Conservation (phyloP, 1,140 invertebrate species). For the Ceratosolen fusciceps region DNA sequence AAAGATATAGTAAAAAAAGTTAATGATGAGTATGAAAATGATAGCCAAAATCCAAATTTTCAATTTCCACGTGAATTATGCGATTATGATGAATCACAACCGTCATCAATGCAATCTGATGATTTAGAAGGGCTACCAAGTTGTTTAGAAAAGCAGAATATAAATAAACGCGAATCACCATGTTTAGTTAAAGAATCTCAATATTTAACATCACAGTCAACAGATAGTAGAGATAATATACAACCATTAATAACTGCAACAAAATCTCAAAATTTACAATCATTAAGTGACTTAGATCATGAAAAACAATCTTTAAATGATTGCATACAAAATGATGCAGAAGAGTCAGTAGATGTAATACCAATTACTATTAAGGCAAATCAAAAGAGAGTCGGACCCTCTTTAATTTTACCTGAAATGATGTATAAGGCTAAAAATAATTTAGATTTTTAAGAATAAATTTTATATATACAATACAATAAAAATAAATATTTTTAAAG, state of each 20-base stretch:
- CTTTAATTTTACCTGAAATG: slow-evolving; percentile 44
- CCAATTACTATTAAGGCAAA: slow-evolving; percentile 36
- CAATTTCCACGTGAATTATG: background rate
- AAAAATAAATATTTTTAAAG: slow-evolving; percentile 34
- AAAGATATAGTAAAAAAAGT: background rate
- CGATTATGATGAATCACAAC: too few relatives aligned
- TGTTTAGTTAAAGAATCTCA: background rate
- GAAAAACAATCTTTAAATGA: too few relatives aligned
- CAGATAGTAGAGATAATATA: background rate
- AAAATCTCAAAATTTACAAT: background rate
- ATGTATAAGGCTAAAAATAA: slow-evolving; percentile 46
- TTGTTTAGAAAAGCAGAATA: background rate
- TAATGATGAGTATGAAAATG: background rate
- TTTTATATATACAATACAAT: slow-evolving; percentile 25
- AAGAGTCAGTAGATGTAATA: background rate
- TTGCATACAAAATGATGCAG: background rate
- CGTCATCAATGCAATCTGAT: background rate
- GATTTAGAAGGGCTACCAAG: background rate
- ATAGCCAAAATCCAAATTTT: background rate
- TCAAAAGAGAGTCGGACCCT: slow-evolving; percentile 11
- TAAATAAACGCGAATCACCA: background rate
- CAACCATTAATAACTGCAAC: background rate
- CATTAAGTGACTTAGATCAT: too few relatives aligned
- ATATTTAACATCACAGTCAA: background rate
- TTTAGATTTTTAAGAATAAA: slow-evolving; percentile 44